Conservation (phyloP, 2,797 vertebrate genomes). For the Halcyon smyrnensis region DNA sequence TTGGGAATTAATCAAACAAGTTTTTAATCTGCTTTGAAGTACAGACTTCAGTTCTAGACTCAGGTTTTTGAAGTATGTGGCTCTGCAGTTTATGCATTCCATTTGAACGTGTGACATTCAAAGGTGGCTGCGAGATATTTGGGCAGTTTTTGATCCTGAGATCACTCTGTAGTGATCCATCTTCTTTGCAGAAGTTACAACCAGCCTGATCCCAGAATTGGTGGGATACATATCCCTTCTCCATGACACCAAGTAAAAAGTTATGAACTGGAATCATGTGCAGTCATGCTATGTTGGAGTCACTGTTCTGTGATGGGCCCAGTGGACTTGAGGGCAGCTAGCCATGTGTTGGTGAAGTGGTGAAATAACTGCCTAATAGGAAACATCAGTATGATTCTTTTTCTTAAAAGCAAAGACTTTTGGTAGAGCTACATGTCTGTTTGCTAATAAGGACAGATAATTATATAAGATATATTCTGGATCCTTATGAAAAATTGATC, state of each 20-base stretch:
- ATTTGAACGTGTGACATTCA: neutral
- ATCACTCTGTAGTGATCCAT: neutral
- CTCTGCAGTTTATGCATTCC: neutral
- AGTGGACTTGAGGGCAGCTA: neutral
- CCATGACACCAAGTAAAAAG: rapidly evolving
- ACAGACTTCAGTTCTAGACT: neutral
- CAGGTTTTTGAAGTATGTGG: neutral
- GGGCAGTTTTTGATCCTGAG: neutral
- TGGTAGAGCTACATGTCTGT: neutral
- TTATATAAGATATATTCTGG: neutral
- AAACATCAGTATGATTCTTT: neutral
- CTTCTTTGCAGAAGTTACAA: neutral
- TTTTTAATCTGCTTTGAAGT: neutral
- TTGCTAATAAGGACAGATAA: neutral
- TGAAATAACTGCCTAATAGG: neutral
- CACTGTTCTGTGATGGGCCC: neutral
- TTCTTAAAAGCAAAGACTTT: neutral
- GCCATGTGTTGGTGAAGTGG: neutral
- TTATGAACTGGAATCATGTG: neutral
- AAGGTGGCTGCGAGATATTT: neutral
- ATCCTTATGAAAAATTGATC: neutral
- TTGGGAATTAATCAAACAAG: neutral
- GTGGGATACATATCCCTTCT: neutral
- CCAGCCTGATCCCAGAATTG: neutral
- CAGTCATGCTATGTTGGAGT: rapidly evolving